Evolutionary conservation across 2,797 vertebrate species (phyloP), one percentile per base, ranked within the genome.

Genomic region (Coilia nasus): DNA sequence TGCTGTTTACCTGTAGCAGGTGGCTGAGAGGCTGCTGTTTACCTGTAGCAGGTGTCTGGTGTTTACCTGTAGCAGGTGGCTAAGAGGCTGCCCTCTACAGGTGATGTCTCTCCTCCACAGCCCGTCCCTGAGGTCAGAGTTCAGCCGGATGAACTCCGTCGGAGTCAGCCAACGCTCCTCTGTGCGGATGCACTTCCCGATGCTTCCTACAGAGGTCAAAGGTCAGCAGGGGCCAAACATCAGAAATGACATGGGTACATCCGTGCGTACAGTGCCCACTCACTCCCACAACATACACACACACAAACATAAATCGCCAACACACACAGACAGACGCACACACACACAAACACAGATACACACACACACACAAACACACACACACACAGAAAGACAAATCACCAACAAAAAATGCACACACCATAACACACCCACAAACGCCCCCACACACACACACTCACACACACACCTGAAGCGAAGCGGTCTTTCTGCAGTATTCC

Each of bases 121-220:
- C 11, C 23, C 25, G 6, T 84, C 86, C 35, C 11, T 3, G 10
- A 46, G 6, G 1, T 9, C 35, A 44, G 35, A 15, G 31, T 81
- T 56, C 83, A 17, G 35, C 23, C 17, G 78, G 19, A 59, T 1
- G 81, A 87, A 87, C 23, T 87, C 86, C 15, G 15, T 2, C 0
- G 86, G 86, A 31, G 83, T 87, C 62, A 87, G 23, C 83, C 86
- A 85, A n/a, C 81, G 15, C 14, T 78, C 4, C 2, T 82, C 80
- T 5, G 83, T 85, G 15, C 86, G 80, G 50, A 87, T 84, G 12
- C 83, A 82, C 56, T 78, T 84, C 31, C 86, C 86, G 21, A 35
- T 78, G 35, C 6, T 78, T 41, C 71, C 71, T 78, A 10, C 15
- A 41, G 10, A 71, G 28, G 64, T 71, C 64, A 67, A 28, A 67